phyloP scores from a whole-genome alignment of 2,113 vertebrate species.

The Cygnus buccinator region DNA sequence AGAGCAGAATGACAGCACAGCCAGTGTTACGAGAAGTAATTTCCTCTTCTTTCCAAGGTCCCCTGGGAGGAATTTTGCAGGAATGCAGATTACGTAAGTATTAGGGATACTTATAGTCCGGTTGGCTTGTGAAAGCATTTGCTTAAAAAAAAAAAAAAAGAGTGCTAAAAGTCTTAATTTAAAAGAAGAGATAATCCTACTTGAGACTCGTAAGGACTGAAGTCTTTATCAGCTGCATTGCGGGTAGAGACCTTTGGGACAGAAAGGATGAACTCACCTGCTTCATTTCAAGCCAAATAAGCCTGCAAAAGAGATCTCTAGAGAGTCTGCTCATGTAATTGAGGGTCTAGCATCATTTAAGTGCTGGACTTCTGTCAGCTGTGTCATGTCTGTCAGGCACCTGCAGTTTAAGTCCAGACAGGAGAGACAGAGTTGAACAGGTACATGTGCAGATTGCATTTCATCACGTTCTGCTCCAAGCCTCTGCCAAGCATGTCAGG shows the following conservation, averaged over 20 bases:
- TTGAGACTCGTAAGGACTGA: not conserved
- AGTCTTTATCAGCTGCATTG: not conserved
- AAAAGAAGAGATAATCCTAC: slow-evolving; percentile 16
- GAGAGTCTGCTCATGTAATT: not conserved
- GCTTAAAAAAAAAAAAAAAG: not conserved
- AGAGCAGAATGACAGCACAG: not conserved
- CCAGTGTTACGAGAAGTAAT: not conserved
- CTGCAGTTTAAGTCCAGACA: not conserved
- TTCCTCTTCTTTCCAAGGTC: not conserved
- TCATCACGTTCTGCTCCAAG: not conserved
- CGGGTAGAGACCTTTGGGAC: not conserved
- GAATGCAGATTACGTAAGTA: not conserved
- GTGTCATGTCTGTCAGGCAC: not conserved
- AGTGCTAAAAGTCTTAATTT: not conserved
- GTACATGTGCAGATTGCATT: not conserved
- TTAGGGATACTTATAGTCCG: not conserved
- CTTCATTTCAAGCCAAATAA: not conserved
- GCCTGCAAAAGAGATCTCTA: not conserved
- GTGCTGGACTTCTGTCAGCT: not conserved
- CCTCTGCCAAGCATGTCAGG: not conserved
- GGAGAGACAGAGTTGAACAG: not conserved
- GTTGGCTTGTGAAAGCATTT: not conserved
- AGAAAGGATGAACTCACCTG: slow-evolving; percentile 21
- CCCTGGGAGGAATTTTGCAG: not conserved
- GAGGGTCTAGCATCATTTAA: not conserved